These are phyloP conservation scores for Phortica magna DNA, from an alignment of 2,888 invertebrate species.

Conservation along the genomic window DNA sequence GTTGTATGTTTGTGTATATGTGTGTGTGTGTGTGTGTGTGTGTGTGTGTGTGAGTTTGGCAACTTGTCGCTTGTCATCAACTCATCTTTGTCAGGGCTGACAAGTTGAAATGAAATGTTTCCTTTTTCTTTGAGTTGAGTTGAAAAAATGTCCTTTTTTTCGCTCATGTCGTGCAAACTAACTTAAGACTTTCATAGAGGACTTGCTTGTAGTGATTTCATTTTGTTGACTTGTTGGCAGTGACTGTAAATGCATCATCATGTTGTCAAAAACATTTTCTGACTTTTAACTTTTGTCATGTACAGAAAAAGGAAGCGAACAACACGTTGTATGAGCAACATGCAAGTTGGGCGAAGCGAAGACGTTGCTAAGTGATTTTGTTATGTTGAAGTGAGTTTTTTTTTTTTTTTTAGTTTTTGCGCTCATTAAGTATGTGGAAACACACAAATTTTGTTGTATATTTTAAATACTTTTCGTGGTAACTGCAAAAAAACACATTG, in stretches of 20 bases:
- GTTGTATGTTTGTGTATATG: constrained; percentile 21
- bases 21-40: constrained; percentile 6
- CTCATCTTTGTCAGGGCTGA: constrained; percentile 55
- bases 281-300: constrained; percentile 69
- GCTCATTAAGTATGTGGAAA: constrained; percentile 17
- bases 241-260: constrained; percentile 50
- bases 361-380: not conserved
- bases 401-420: not conserved
- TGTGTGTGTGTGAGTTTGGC: constrained; percentile 36
- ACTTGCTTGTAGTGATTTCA: constrained; percentile 28
- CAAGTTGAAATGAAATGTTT: not conserved
- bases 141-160: constrained; percentile 42
- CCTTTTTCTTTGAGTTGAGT: constrained; percentile 50
- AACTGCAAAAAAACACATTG: too few species aligned
- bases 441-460: constrained; percentile 4
- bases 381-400: too few species aligned
- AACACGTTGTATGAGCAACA: not conserved
- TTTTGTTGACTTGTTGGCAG: constrained; percentile 18
- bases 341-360: not conserved
- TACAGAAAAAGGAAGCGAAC: constrained; percentile 45
- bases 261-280: constrained; percentile 62
- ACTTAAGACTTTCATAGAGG: constrained; percentile 33
- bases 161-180: constrained; percentile 35
- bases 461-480: not conserved
- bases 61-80: constrained; percentile 66